Evolutionary conservation across 2,113 vertebrate species (phyloP).

Genomic region (Microtus pennsylvanicus): DNA sequence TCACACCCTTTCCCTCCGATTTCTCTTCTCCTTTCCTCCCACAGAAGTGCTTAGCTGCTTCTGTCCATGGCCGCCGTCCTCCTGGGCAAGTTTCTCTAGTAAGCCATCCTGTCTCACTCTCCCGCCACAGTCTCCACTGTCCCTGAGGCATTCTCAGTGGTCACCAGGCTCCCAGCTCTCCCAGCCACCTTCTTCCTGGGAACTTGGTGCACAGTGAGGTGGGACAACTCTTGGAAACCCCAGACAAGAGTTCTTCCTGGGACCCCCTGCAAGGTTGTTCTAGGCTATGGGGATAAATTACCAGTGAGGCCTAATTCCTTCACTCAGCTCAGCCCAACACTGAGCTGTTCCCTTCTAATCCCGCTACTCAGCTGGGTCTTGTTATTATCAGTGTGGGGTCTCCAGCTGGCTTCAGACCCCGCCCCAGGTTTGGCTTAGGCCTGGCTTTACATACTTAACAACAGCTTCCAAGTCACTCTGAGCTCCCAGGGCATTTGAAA

Average conservation of each 20-base stretch:
- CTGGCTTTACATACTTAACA: not conserved
- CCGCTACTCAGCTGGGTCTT: conserved; percentile 11
- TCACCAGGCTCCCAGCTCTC: not conserved
- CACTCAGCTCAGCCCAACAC: conserved; percentile 40
- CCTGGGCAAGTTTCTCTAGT: not conserved
- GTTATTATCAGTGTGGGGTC: not conserved
- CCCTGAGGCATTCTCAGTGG: not conserved
- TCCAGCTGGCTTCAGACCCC: not conserved
- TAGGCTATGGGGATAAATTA: conserved; percentile 49
- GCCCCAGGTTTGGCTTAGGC: not conserved
- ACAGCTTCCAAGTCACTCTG: not conserved
- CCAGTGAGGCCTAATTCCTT: conserved; percentile 59
- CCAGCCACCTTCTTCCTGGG: not conserved
- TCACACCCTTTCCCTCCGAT: not conserved
- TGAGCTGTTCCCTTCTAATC: conserved; percentile 35
- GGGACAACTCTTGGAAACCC: not conserved
- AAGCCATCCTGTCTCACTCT: not conserved
- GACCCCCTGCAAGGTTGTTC: not conserved
- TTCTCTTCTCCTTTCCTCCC: not conserved
- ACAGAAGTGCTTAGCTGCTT: not conserved
- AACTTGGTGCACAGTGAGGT: not conserved
- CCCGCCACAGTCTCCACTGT: not conserved
- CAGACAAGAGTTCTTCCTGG: not conserved
- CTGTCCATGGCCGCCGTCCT: not conserved
- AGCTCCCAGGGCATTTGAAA: not conserved